A percentile compares a stretch with the other conserved stretches of the same genome.
Conservation (phyloP, 2,113 vertebrate genomes). For the Cynoglossus semilaevis region DNA sequence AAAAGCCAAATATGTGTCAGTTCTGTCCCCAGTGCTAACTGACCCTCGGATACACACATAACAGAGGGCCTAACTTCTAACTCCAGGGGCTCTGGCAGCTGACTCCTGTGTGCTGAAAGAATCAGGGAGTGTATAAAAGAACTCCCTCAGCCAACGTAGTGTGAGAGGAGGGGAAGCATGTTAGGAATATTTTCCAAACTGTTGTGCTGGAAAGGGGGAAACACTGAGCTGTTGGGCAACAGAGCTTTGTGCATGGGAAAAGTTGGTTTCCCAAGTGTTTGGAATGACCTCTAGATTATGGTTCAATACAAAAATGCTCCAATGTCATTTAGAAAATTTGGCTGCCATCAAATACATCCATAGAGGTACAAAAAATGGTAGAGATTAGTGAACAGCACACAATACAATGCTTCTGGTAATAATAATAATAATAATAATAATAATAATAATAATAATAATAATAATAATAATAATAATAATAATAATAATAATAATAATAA, state of each 20-base stretch:
- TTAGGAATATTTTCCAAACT: conserved; percentile 62
- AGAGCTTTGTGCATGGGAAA: conserved; percentile 21
- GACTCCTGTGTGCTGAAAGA: conserved; percentile 29
- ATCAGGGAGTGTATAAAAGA: conserved; percentile 40
- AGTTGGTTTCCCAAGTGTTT: conserved; percentile 37
- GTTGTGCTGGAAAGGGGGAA: conserved; percentile 36
- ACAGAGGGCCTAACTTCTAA: conserved; percentile 22
- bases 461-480: no score
- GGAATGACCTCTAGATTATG: conserved; percentile 30
- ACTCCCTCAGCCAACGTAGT: conserved; percentile 35
- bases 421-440: no score
- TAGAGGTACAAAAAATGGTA: not conserved
- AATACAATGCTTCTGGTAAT: not conserved
- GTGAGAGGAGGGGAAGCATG: conserved; percentile 44
- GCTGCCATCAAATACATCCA: conserved; percentile 25
- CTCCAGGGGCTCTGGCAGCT: conserved; percentile 34
- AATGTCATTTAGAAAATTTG: conserved; percentile 32
- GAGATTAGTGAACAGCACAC: not conserved
- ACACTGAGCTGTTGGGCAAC: conserved; percentile 39
- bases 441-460: no score
- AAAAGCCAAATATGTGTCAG: conserved; percentile 12
- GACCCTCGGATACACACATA: conserved; percentile 23
- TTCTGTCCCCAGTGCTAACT: conserved; percentile 8
- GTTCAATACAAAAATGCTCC: conserved; percentile 37
- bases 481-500: no score